Conservation (phyloP, 2,113 vertebrate genomes). For the Thunnus thynnus region DNA sequence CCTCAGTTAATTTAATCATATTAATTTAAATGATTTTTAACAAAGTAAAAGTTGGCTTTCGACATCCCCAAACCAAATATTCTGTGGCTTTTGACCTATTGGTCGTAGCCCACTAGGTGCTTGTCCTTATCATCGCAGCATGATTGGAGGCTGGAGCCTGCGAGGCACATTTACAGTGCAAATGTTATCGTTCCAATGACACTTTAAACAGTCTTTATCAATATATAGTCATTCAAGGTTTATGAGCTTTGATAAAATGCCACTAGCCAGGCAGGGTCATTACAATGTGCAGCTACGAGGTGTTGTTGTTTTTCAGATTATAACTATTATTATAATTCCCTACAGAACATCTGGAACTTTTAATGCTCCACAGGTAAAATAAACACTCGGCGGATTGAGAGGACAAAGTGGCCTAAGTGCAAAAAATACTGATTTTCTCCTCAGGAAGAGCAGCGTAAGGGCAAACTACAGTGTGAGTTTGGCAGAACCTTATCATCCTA, state of each 20-base stretch:
- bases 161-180: conserved; percentile 86
- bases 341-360: conserved; percentile 21
- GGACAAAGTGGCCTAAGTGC: conserved; percentile 25
- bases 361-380: conserved; percentile 46
- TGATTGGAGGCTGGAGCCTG: conserved; percentile 77
- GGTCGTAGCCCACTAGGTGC: conserved; percentile 51
- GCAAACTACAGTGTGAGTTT: conserved; percentile 70
- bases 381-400: conserved; percentile 20
- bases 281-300: conserved; percentile 70
- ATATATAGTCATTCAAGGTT: conserved; percentile 98
- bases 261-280: conserved; percentile 87
- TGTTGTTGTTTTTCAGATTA: conserved; percentile 9
- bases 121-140: conserved; percentile 73
- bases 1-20: background rate
- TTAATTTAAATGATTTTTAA: background rate
- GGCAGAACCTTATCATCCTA: conserved; percentile 85
- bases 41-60: background rate
- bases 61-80: conserved; percentile 24
- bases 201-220: conserved; percentile 99
- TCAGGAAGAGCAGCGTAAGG: conserved; percentile 61
- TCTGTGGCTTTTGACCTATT: conserved; percentile 64
- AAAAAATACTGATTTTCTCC: conserved; percentile 72
- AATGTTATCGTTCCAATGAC: conserved; percentile 93
- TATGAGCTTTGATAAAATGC: conserved; percentile 98
- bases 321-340: background rate